Conservation (phyloP, 1,140 invertebrate genomes). For the Atta colombica region DNA sequence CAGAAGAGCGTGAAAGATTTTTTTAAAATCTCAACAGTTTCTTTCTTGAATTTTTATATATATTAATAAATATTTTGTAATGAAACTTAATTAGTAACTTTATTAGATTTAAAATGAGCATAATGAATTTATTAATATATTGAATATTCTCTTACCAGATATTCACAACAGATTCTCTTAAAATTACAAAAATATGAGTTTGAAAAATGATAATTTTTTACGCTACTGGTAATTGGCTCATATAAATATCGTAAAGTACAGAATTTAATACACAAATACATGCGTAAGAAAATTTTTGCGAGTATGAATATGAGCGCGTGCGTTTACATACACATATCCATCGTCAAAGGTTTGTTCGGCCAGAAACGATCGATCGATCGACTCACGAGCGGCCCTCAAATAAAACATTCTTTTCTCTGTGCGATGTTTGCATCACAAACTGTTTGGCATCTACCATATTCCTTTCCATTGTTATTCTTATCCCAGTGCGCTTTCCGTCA, state of each 20-base stretch:
- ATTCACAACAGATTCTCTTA: not conserved
- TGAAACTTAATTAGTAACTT: not conserved
- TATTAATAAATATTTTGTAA: not conserved
- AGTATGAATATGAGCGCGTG: constrained; percentile 12
- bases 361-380: constrained; percentile 63
- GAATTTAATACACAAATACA: constrained; percentile 34
- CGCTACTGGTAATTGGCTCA: constrained; percentile 22
- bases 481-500: constrained; percentile 37
- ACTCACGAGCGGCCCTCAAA: constrained; percentile 34
- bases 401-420: constrained; percentile 37
- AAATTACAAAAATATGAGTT: constrained; percentile 19
- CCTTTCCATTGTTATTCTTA: constrained; percentile 67
- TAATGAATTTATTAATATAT: not conserved
- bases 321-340: constrained; percentile 20
- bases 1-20: not conserved
- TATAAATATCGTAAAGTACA: constrained; percentile 26
- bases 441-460: constrained; percentile 44
- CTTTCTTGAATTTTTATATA: no score
- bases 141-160: not conserved
- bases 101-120: not conserved
- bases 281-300: constrained; percentile 32
- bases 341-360: constrained; percentile 65
- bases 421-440: constrained; percentile 65
- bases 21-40: not conserved
- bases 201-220: not conserved